Evolutionary conservation across 1,140 invertebrate species (phyloP), one percentile per base, ranked within the genome.

Genomic region (Meteorus sp.): DNA sequence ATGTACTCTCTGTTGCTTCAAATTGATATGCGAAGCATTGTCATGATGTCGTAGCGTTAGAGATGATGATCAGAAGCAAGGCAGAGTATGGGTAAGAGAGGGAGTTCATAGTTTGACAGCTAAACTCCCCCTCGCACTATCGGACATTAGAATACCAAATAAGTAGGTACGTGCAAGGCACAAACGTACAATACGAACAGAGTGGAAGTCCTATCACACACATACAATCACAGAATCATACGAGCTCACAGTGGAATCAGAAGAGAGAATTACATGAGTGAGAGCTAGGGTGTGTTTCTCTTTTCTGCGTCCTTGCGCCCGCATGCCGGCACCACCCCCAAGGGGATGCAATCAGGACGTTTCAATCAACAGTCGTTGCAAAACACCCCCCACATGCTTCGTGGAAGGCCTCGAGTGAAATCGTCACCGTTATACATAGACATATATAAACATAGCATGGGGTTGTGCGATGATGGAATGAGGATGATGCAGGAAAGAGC

Each of bases 61-160:
- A 23, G 19, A 29, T 17, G n/a, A 33, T 33, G 47, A 50, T 50
- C 47, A 17, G 22, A n/a, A n/a, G n/a, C n/a, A n/a, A n/a, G n/a
- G n/a, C n/a, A n/a, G n/a, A n/a, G n/a, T n/a, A n/a, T n/a, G n/a
- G n/a, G n/a, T n/a, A n/a, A 2, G 25, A 29, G 23, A 25, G 35
- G 11, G 35, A 29, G 27, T 29, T 9, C 4, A n/a, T 13, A n/a
- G n/a, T n/a, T 11, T 50, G 47, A 50, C 47, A 50, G 47, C 15
- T 50, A 15, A 31, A 20, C 37, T 35, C 50, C 6, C 35, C 65
- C 63, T 66, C 39, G 48, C 33, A 27, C 31, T 64, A 71, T 76
- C 70, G 73, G 70, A 72, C 71, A 80, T 80, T 79, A 79, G 74
- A 80, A 76, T 80, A 78, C 76, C 78, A 80, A 80, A 80, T 80